phyloP scores from a whole-genome alignment of 2,888 invertebrate species.

The Poecilobothrus nobilitatus region DNA sequence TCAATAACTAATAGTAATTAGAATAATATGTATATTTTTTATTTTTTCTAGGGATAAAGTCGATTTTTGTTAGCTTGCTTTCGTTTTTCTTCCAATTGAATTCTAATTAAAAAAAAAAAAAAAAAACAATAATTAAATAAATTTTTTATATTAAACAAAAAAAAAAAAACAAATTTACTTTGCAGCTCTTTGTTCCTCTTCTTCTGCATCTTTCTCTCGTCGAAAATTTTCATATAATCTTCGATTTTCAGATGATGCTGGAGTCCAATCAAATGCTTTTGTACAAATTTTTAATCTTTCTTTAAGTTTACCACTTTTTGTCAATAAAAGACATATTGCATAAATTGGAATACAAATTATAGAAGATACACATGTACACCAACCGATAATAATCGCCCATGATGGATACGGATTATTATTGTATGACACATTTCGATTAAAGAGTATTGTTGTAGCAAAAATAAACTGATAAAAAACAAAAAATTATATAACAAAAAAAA shows the following conservation, averaged over 20 bases:
- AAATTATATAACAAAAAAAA: not conserved
- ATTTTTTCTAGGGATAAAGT: not conserved
- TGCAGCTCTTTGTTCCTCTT: not conserved
- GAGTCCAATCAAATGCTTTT: conserved; percentile 52
- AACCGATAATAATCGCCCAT: conserved; percentile 54
- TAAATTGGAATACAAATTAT: conserved; percentile 68
- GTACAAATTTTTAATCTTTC: conserved; percentile 38
- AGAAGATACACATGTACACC: conserved; percentile 60
- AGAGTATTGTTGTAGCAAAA: conserved; percentile 53
- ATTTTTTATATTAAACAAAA: not conserved
- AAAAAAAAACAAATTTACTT: not conserved
- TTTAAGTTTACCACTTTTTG: conserved; percentile 33
- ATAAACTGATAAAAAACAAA: conserved; percentile 49
- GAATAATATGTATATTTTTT: not conserved
- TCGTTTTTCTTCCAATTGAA: not conserved
- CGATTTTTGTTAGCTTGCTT: not conserved
- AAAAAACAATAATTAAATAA: not conserved
- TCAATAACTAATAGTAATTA: too few species aligned
- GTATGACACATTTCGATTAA: conserved; percentile 51
- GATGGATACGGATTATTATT: conserved; percentile 45
- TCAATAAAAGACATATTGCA: conserved; percentile 48
- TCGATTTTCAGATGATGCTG: conserved; percentile 45
- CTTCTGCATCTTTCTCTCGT: conserved; percentile 11
- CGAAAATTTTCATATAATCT: conserved; percentile 36
- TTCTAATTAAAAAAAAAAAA: not conserved